Evolutionary conservation across 2,113 vertebrate species (phyloP).

Genomic region (Gymnocephalus cernua): DNA sequence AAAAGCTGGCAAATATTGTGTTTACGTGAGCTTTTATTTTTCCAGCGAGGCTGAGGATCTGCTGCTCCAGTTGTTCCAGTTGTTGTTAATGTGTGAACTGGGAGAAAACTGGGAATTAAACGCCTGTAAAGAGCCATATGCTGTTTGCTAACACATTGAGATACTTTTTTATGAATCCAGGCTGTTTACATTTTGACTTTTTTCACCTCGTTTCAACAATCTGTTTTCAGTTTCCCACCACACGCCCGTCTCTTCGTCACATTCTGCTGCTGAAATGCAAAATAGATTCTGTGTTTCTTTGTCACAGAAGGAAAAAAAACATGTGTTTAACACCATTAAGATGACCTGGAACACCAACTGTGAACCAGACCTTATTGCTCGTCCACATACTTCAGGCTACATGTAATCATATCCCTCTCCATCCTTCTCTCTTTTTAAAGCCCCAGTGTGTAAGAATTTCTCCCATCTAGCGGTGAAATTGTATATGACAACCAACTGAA

Average conservation of each 20-base stretch:
- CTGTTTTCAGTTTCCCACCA: neutral
- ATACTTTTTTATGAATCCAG: neutral
- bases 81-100: constrained; percentile 52
- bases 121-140: constrained; percentile 48
- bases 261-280: neutral
- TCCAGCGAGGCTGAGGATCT: constrained; percentile 21
- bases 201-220: neutral
- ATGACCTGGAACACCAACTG: too few species aligned
- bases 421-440: neutral
- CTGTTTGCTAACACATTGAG: neutral
- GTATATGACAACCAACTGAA: too few species aligned
- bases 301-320: too few species aligned
- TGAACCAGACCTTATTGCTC: too few species aligned
- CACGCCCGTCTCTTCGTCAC: neutral
- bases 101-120: constrained; percentile 34
- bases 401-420: neutral
- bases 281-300: too few species aligned
- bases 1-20: constrained; percentile 37
- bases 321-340: too few species aligned
- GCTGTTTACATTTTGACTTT: neutral
- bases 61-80: constrained; percentile 58
- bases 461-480: too few species aligned
- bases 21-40: constrained; percentile 37
- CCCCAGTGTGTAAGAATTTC: too few species aligned
- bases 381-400: neutral